phyloP scores from a whole-genome alignment of 1,140 invertebrate genomes.

The Macrostomum lignano region DNA sequence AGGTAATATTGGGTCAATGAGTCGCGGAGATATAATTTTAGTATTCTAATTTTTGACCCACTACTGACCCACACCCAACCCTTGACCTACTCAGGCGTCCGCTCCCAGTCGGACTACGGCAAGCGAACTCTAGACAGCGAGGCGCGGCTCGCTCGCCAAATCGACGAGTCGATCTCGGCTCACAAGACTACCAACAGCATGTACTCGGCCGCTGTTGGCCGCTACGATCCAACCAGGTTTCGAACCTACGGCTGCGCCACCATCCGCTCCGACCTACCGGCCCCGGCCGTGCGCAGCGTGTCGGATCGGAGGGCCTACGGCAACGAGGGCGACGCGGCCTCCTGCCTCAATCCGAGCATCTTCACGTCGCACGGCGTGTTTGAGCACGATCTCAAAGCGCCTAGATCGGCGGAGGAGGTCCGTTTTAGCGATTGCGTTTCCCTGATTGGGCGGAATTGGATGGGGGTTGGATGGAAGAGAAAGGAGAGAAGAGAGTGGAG shows the following conservation, averaged over 20 bases:
- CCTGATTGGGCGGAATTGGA: no score
- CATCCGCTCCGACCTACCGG: constrained; percentile 17
- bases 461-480: no score
- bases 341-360: constrained; percentile 18
- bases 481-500: no score
- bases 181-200: constrained; percentile 16
- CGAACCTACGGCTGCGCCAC: constrained; percentile 23
- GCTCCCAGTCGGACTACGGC: neutral
- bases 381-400: constrained; percentile 21
- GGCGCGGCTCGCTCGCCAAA: constrained; percentile 17
- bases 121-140: neutral
- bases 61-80: no score
- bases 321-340: constrained; percentile 18
- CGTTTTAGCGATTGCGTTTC: no score
- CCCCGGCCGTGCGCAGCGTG: constrained; percentile 16
- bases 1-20: no score
- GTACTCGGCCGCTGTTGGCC: constrained; percentile 18
- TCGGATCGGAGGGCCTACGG: constrained; percentile 21
- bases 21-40: no score
- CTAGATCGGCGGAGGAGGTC: constrained; percentile 19
- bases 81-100: no score
- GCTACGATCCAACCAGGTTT: constrained; percentile 17
- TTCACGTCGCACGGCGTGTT: constrained; percentile 18
- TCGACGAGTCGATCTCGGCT: constrained; percentile 16
- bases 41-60: no score